Percentiles rank a stretch among this genome's conserved stretches.
Evolutionary conservation across 2,797 vertebrate genomes (phyloP).

Genomic region (Rhinichthys osculus): DNA sequence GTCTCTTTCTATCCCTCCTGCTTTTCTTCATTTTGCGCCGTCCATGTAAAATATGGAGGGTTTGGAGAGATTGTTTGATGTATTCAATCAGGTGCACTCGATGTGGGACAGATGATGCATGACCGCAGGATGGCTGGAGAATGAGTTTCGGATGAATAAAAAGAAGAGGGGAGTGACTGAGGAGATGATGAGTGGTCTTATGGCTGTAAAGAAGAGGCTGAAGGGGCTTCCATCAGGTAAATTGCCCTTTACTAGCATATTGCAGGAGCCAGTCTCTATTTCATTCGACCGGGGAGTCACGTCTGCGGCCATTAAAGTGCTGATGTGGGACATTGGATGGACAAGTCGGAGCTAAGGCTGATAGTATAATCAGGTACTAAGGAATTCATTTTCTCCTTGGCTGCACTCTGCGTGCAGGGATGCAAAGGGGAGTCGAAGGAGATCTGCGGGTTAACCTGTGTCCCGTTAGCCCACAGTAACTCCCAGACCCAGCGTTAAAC

Average conservation of each 20-base stretch:
- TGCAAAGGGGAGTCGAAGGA: constrained; percentile 50
- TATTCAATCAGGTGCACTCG: constrained; percentile 58
- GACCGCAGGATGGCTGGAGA: constrained; percentile 18
- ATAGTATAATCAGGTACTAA: constrained; percentile 67
- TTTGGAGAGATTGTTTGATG: constrained; percentile 58
- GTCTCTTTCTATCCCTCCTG: background rate
- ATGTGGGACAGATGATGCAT: constrained; percentile 16
- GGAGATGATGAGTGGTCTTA: constrained; percentile 4
- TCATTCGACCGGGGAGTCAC: constrained; percentile 21
- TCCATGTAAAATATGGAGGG: background rate
- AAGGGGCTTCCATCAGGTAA: constrained; percentile 44
- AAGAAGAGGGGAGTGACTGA: background rate
- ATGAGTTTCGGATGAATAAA: constrained; percentile 16
- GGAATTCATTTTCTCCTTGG: constrained; percentile 70
- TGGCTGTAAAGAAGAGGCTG: constrained; percentile 4
- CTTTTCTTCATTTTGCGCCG: background rate
- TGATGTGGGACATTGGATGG: constrained; percentile 55
- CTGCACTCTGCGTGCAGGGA: constrained; percentile 35
- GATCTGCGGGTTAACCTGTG: constrained; percentile 4
- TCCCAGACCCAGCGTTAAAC: background rate
- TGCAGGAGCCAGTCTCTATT: constrained; percentile 55
- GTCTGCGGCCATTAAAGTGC: constrained; percentile 51
- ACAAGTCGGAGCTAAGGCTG: constrained; percentile 46
- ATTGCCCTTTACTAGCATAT: constrained; percentile 56
- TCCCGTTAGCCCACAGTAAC: constrained; percentile 3